A percentile compares a stretch with the other conserved stretches of the same genome.
phyloP scores from a whole-genome alignment of 1,140 invertebrate genomes.

The Argopecten irradians region DNA sequence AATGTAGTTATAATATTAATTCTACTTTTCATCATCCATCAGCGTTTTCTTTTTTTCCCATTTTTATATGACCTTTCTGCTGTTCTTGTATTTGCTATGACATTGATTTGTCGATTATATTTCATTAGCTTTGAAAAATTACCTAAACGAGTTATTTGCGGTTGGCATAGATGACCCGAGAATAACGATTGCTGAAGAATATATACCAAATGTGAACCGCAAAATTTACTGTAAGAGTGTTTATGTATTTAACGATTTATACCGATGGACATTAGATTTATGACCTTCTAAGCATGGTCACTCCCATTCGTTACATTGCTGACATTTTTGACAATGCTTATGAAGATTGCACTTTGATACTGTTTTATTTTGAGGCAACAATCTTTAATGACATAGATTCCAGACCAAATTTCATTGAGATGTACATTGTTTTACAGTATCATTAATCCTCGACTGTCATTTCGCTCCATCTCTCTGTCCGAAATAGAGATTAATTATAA shows the following conservation, averaged over 20 bases:
- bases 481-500: conserved; percentile 5
- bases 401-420: background rate
- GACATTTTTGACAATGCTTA: background rate
- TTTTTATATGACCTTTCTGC: no score
- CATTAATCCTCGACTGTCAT: background rate
- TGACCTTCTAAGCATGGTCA: background rate
- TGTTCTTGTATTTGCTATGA: no score
- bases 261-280: background rate
- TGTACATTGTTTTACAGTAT: background rate
- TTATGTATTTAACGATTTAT: background rate
- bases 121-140: no score
- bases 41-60: no score
- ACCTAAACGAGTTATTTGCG: no score
- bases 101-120: no score
- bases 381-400: background rate
- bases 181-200: background rate
- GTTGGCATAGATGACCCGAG: no score
- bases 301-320: background rate
- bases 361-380: background rate
- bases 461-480: background rate
- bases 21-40: no score
- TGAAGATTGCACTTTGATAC: background rate
- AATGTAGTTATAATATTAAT: no score
- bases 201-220: background rate
- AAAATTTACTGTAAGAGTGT: background rate